Evolutionary conservation across 1,140 invertebrate genomes (phyloP), one percentile per base, ranked within the genome.

Genomic region (Hylaeus anthracinus): DNA sequence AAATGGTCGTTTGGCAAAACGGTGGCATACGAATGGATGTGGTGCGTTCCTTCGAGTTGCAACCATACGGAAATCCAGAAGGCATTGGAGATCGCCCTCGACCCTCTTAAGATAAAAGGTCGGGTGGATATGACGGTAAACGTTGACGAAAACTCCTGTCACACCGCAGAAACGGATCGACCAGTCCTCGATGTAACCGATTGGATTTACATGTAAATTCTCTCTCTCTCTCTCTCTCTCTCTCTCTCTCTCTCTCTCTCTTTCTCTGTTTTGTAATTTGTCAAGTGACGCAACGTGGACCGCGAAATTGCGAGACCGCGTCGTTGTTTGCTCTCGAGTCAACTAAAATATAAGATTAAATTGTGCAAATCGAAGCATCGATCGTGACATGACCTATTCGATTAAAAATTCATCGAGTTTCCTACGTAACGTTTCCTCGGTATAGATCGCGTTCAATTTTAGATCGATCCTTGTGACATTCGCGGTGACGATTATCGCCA

Each of bases 41-140:
- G 86, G 89, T 92, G 90, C 61, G 83, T 91, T 6, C 91, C 91
- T 3, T 91, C 91, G 1, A 88, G 81, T 41, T 92, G 91, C 75
- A 89, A 83, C 39, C 55, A 83, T 10, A 69, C 76, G 15, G 90
- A 92, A 10, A 75, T 92, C 37, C 75, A 69, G 12, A 81, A 87
- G 48, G 81, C 86, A 15, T 39, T 90, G 14, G 86, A 90, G 60
- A 37, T 85, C 48, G 84, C 74, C n/a, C 78, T 92, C 45, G 88
- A 90, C 63, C 84, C 88, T 6, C 65, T 92, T 4, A 88, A 86
- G 64, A 72, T 88, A 0, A 79, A 86, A n/a, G 88, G 83, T n/a
- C 84, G 89, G 9, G 75, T 92, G 2, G 87, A 91, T 71, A 66
- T 92, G 14, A 73, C 79, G 10, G 81, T 91, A 15, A 82, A 61